A percentile compares a stretch with the other conserved stretches of the same genome.
phyloP scores from a whole-genome alignment of 2,797 vertebrate species.

The Crotalus adamanteus region DNA sequence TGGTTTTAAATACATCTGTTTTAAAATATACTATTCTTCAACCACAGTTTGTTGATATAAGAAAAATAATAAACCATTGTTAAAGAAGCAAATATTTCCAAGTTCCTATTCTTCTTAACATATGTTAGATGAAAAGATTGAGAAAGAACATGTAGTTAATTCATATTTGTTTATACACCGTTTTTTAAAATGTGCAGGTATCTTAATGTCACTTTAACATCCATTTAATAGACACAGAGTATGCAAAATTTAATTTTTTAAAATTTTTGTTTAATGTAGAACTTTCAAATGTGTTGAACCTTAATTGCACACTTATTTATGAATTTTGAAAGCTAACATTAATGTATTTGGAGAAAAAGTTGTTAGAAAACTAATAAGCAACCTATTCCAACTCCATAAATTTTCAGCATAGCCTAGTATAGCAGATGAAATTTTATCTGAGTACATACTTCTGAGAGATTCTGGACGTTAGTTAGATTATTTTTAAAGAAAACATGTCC shows the following conservation, averaged over 20 bases:
- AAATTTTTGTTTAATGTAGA: not conserved
- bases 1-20: not conserved
- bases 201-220: not conserved
- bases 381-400: not conserved
- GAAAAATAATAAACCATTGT: not conserved
- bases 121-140: not conserved
- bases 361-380: not conserved
- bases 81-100: not conserved
- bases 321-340: not conserved
- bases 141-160: not conserved
- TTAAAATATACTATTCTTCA: not conserved
- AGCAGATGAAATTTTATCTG: not conserved
- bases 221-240: not conserved
- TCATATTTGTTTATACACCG: not conserved
- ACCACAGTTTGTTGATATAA: not conserved
- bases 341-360: not conserved
- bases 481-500: not conserved
- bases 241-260: not conserved
- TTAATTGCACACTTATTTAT: not conserved
- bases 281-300: not conserved
- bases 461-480: not conserved
- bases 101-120: not conserved
- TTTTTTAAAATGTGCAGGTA: not conserved
- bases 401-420: not conserved
- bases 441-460: not conserved